These are phyloP conservation scores for Dreissena polymorpha DNA, from an alignment of 1,140 invertebrate species.

Conservation along the genomic window DNA sequence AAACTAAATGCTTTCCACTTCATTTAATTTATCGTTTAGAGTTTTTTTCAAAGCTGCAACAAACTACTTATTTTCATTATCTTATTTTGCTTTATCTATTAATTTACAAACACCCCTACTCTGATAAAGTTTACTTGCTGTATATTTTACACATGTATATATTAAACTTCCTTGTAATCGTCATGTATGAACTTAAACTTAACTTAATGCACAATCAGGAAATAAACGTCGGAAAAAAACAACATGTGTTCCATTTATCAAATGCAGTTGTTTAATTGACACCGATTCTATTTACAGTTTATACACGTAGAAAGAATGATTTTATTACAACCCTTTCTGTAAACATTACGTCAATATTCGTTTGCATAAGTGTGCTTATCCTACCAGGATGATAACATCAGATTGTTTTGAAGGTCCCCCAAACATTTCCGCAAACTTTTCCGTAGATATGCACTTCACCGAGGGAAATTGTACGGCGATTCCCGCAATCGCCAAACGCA, in stretches of 20 bases:
- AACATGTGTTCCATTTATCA: not conserved
- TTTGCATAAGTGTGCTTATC: not conserved
- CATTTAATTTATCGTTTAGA: too few species aligned
- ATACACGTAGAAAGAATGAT: not conserved
- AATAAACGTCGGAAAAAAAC: not conserved
- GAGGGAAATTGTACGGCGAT: constrained; percentile 34
- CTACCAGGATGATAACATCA: not conserved
- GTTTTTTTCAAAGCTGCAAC: too few species aligned
- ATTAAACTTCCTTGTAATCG: too few species aligned
- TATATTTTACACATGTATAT: too few species aligned
- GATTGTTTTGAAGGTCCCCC: not conserved
- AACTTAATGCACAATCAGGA: not conserved
- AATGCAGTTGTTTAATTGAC: not conserved
- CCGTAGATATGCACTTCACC: constrained; percentile 31
- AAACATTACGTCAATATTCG: not conserved
- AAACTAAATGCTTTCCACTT: too few species aligned
- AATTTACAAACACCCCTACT: too few species aligned
- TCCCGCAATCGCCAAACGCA: constrained; percentile 29
- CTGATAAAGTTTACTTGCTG: too few species aligned
- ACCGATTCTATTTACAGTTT: not conserved
- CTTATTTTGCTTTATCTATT: too few species aligned
- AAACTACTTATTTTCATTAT: too few species aligned
- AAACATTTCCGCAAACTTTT: not conserved
- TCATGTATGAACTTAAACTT: too few species aligned
- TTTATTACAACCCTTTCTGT: not conserved